phyloP scores from a whole-genome alignment of 2,888 invertebrate species.

The Volucella inflata region DNA sequence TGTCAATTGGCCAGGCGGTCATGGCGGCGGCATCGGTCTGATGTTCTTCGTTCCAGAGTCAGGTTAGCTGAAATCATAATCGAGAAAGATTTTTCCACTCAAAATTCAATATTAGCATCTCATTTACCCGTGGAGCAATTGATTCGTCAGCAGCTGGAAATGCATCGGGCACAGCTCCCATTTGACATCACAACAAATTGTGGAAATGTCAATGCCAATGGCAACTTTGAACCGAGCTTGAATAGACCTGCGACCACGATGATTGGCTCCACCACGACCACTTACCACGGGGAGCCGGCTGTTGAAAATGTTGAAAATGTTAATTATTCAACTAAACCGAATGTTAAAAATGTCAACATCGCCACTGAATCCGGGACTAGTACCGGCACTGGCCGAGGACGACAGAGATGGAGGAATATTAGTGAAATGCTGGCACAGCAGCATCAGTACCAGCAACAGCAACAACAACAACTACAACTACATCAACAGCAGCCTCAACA shows the following conservation, averaged over 20 bases:
- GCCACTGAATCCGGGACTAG: not conserved
- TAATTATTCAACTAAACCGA: constrained; percentile 62
- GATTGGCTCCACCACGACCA: constrained; percentile 9
- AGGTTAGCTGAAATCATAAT: constrained; percentile 54
- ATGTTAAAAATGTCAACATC: constrained; percentile 53
- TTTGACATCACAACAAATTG: constrained; percentile 66
- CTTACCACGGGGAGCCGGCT: constrained; percentile 21
- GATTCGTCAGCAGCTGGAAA: constrained; percentile 63
- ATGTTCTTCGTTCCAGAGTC: constrained; percentile 59
- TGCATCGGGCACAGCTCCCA: constrained; percentile 56
- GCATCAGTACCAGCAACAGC: constrained; percentile 21
- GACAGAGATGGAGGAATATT: constrained; percentile 28
- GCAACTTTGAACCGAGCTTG: not conserved
- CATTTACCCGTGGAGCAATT: constrained; percentile 65
- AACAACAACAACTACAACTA: constrained; percentile 35
- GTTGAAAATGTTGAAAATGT: constrained; percentile 43
- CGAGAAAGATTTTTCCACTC: constrained; percentile 41
- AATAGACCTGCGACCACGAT: not conserved
- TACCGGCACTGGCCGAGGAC: not conserved
- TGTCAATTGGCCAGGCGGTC: constrained; percentile 43
- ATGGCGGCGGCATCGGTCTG: constrained; percentile 46
- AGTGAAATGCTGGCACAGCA: constrained; percentile 45
- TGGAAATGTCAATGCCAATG: constrained; percentile 5
- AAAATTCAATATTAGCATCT: constrained; percentile 70
- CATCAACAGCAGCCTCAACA: constrained; percentile 36